These are phyloP conservation scores for Cyprinella venusta DNA, from an alignment of 2,797 vertebrate genomes.

Conservation along the genomic window DNA sequence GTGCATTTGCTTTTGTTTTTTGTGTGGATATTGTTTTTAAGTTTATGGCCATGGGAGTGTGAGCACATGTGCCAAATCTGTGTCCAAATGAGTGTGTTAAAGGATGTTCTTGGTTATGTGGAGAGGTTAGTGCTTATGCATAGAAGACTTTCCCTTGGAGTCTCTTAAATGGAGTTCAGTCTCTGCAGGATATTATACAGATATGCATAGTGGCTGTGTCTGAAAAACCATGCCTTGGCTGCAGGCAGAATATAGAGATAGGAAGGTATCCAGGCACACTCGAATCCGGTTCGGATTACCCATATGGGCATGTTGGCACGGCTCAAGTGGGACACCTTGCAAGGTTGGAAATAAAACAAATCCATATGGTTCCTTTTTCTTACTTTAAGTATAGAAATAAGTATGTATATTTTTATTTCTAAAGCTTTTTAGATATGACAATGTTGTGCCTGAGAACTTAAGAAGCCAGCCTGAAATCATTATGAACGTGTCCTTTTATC, in stretches of 20 bases:
- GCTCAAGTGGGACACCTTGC: background rate
- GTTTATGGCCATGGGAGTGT: slow-evolving; percentile 11
- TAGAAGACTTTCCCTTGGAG: background rate
- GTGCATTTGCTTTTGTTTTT: background rate
- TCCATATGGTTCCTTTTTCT: background rate
- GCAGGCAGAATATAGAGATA: background rate
- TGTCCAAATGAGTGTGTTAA: background rate
- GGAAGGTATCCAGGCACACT: background rate
- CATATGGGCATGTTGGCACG: background rate
- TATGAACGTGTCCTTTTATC: background rate
- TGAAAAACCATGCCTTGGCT: background rate
- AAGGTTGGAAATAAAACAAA: background rate
- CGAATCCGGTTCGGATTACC: background rate
- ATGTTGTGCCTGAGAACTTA: background rate
- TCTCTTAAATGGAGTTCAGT: slow-evolving; percentile 44
- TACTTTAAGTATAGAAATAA: background rate
- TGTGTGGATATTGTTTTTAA: background rate
- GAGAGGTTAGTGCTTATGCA: slow-evolving; percentile 37
- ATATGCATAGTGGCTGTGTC: slow-evolving; percentile 1
- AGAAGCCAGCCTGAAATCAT: background rate
- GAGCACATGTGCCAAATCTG: slow-evolving; percentile 31
- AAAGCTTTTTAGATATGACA: background rate
- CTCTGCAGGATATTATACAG: background rate
- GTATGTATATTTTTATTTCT: background rate
- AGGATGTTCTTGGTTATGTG: slow-evolving; percentile 24